Evolutionary conservation across 2,888 invertebrate genomes (phyloP).

Genomic region (Himalopsyche kuldschensis): DNA sequence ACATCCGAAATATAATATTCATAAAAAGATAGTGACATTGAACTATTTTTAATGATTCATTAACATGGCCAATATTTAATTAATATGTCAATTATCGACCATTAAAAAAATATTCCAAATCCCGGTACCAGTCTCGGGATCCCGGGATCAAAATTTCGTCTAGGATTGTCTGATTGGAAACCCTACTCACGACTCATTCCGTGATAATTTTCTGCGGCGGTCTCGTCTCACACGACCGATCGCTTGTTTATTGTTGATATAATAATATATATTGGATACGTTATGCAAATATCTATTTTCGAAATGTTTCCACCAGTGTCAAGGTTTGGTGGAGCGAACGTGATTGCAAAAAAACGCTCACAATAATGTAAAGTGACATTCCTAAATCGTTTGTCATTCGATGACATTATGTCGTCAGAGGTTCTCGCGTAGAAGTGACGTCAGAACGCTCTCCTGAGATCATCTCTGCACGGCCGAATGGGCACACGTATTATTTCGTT

Average conservation of each 20-base stretch:
- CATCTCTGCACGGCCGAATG: background rate
- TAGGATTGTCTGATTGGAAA: no score
- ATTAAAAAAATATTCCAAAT: no score
- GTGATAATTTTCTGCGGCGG: no score
- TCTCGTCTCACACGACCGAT: background rate
- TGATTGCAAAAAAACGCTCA: background rate
- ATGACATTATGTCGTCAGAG: constrained; percentile 1
- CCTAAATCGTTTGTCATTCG: background rate
- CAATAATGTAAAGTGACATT: background rate
- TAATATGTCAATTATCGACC: no score
- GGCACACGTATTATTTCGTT: background rate
- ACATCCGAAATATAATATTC: no score
- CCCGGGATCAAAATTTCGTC: no score
- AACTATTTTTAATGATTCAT: no score
- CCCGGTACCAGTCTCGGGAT: no score
- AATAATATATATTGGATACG: no score
- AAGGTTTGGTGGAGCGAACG: background rate
- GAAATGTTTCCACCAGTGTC: background rate
- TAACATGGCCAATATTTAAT: no score
- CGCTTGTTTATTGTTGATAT: background rate
- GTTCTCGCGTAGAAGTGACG: background rate
- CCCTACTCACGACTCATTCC: no score
- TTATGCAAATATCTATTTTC: background rate
- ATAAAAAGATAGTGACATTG: no score
- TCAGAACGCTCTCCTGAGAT: background rate